These are phyloP conservation scores for Formica exsecta DNA, from an alignment of 1,140 invertebrate genomes.

Conservation along the genomic window DNA sequence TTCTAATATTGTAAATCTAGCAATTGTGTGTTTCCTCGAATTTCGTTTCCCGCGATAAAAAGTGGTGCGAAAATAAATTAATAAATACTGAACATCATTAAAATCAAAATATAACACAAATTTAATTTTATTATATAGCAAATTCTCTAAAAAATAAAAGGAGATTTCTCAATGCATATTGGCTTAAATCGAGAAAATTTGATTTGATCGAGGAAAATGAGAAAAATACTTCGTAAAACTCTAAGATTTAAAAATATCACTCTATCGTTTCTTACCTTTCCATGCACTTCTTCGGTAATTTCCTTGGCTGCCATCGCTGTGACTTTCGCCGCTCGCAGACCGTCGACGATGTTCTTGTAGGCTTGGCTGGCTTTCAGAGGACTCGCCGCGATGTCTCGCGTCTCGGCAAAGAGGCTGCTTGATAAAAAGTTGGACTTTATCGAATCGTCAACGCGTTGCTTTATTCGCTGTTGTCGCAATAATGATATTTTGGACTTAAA, in stretches of 20 bases:
- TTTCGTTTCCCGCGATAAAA: too few species aligned
- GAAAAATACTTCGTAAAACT: not conserved
- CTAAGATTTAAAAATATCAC: not conserved
- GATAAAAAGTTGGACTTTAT: slow-evolving; percentile 64
- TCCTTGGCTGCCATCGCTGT: slow-evolving; percentile 89
- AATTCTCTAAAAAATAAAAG: not conserved
- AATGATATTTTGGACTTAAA: slow-evolving; percentile 13
- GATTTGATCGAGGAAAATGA: not conserved
- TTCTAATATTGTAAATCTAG: too few species aligned
- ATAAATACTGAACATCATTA: too few species aligned
- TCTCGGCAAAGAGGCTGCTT: slow-evolving; percentile 89
- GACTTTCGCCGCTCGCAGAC: slow-evolving; percentile 88
- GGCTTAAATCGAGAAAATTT: not conserved
- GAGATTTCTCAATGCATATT: not conserved
- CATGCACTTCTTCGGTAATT: slow-evolving; percentile 88
- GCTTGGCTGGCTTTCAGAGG: slow-evolving; percentile 93
- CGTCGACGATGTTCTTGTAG: slow-evolving; percentile 93
- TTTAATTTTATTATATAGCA: too few species aligned
- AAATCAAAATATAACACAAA: too few species aligned
- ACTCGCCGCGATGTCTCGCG: slow-evolving; percentile 89
- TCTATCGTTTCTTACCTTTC: slow-evolving; percentile 81
- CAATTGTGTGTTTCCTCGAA: too few species aligned
- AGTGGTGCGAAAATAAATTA: too few species aligned
- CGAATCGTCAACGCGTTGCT: slow-evolving; percentile 53
- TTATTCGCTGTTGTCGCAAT: slow-evolving; percentile 46